Evolutionary conservation across 1,140 invertebrate species (phyloP), one percentile per base, ranked within the genome.

Genomic region (Phymorhynchus buccinoides): DNA sequence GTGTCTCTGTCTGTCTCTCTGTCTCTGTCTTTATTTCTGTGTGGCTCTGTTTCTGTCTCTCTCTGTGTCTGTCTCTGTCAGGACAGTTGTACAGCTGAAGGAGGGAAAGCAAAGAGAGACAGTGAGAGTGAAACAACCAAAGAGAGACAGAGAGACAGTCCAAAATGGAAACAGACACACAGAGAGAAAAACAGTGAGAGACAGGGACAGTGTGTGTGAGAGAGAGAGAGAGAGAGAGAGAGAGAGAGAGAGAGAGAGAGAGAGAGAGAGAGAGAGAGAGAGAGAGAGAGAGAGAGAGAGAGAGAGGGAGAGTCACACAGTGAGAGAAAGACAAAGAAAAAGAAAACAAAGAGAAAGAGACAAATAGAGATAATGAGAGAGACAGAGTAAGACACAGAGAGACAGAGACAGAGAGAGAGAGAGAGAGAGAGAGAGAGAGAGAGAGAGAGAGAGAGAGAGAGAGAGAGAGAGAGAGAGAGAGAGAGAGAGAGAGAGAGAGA

Each of bases 371-470:
- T 12, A 41, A 41, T 32, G n/a, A 6, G 18, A 37, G 3, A 41
- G 18, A n/a, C n/a, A 39, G 7, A 41, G 3, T 35, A 2, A 41
- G 32, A 79, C 18, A 79, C 2, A 79, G 7, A 37, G n/a, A 0
- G 1, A 79, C 1, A 44, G 12, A 7, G 42, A 41, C 37, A 41
- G n/a, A 79, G 18, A 39, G 37, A 77, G 18, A 1, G 1, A 41
- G 32, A 32, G n/a, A 41, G 18, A 79, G 41, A n/a, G n/a, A n/a
- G 14, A 1, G 12, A 79, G 37, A 79, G 3, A 73, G 68, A 73
- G 14, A n/a, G 37, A 35, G 68, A 73, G 71, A 73, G 71, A 73
- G 71, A 73, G 71, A 73, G 71, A 66, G 56, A 66, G 56, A 66
- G 56, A 66, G 56, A 66, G 56, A 66, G 56, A 66, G 56, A 66